Evolutionary conservation across 2,888 invertebrate genomes (phyloP), one percentile per base, ranked within the genome.

Genomic region (Sthenelais limicola): DNA sequence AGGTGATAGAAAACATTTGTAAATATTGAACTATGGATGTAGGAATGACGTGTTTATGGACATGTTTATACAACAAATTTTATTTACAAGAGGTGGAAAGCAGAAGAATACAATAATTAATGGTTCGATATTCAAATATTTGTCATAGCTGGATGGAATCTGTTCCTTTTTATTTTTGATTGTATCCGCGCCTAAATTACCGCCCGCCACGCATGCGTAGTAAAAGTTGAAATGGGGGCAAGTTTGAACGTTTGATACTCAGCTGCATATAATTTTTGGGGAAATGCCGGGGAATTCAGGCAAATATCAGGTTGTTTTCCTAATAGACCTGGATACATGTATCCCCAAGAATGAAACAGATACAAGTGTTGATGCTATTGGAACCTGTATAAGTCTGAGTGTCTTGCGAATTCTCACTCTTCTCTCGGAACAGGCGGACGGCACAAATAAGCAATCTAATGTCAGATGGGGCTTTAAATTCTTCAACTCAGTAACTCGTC

Each of bases 391-490:
- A 18, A 38, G 62, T 43, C 62, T 62, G 24, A 62, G 38, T 38
- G 62, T 43, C 3, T 43, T 62, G 38, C 62, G 62, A 43, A 62
- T 62, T 62, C 24, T 62, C 21, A 62, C 62, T 24, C 62, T 38
- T 28, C 28, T 62, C 62, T 26, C 7, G 12, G 33, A 30, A 15
- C 32, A 33, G 56, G 32, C 56, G 3, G 56, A 56, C 32, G 18
- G 5, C 12, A 43, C 26, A 62, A 35, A 24, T 35, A 28, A 26
- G 7, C 24, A 38, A n/a, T 43, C 43, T 43, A 9, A 43, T 43
- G 38, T 62, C 7, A 62, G 43, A 38, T 62, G 62, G 62, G 62
- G 62, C 21, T 62, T 62, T 62, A 62, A 62, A 62, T 62, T 62
- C 26, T 62, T 38, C 62, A 62, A 62, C 62, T 62, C 62, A 12